phyloP scores from a whole-genome alignment of 2,888 invertebrate species.

The Cryptocheilus praepositus region DNA sequence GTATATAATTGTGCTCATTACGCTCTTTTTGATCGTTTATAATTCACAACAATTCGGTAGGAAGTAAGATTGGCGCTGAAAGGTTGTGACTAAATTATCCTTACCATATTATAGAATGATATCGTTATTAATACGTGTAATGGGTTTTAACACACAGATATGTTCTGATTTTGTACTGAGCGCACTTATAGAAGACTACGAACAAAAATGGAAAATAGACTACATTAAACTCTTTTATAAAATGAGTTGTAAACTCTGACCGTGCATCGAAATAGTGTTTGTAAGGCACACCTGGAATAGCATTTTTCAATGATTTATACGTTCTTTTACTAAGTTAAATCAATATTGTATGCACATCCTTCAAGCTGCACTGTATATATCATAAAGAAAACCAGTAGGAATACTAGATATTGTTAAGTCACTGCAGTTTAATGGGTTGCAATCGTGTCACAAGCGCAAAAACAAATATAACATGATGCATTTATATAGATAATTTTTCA shows the following conservation, averaged over 20 bases:
- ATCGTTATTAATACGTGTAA: background rate
- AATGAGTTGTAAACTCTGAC: background rate
- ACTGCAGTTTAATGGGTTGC: background rate
- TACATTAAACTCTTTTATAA: slow-evolving; percentile 6
- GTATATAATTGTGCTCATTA: too few species aligned
- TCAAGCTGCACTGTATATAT: background rate
- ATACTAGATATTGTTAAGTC: slow-evolving; percentile 1
- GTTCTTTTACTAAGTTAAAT: background rate
- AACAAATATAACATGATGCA: slow-evolving; percentile 8
- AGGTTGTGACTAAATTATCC: background rate
- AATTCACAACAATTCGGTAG: too few species aligned
- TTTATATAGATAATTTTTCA: slow-evolving; percentile 9
- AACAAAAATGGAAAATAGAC: slow-evolving; percentile 8
- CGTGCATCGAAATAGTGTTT: slow-evolving; percentile 3
- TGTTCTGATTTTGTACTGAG: slow-evolving; percentile 1
- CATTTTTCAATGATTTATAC: slow-evolving; percentile 11
- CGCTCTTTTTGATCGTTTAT: too few species aligned
- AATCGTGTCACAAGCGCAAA: background rate
- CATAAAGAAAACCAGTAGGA: background rate
- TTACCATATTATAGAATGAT: slow-evolving; percentile 16
- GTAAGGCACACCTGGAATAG: slow-evolving; percentile 1
- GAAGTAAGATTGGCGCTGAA: background rate
- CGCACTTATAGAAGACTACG: slow-evolving; percentile 7
- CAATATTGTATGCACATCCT: slow-evolving; percentile 19
- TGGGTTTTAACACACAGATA: background rate